Percentiles rank a stretch among this genome's conserved stretches.
Evolutionary conservation across 1,140 invertebrate genomes (phyloP).

Genomic region (Episyrphus balteatus): DNA sequence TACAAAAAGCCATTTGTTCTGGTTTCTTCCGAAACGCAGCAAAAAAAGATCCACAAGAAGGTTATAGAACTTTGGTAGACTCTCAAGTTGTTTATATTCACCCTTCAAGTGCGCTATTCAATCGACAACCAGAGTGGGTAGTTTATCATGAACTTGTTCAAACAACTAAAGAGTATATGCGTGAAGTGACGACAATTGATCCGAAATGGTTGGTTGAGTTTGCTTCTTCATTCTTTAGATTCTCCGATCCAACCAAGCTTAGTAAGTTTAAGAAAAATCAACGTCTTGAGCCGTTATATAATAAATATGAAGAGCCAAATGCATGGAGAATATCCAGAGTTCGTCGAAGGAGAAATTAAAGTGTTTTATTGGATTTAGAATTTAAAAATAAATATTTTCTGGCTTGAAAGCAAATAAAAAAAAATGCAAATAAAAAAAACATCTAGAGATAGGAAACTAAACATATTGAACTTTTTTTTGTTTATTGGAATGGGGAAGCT

Average conservation of each 20-base stretch:
- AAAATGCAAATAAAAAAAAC: too few relatives aligned
- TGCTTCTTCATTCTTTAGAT: conserved; percentile 97
- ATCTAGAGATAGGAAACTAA: too few relatives aligned
- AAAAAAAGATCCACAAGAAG: conserved; percentile 98
- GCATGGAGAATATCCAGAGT: conserved; percentile 97
- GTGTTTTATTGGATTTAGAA: neutral
- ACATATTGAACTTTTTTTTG: too few relatives aligned
- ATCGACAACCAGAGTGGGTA: conserved; percentile 97
- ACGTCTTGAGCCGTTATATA: conserved; percentile 92
- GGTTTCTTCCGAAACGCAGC: conserved; percentile 99
- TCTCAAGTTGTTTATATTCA: conserved; percentile 99
- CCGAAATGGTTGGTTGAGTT: conserved; percentile 99
- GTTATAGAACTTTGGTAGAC: conserved; percentile 94
- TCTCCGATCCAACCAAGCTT: conserved; percentile 97
- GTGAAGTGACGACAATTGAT: conserved; percentile 97
- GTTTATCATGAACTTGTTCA: conserved; percentile 98
- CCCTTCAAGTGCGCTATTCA: conserved; percentile 94
- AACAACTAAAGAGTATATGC: conserved; percentile 99
- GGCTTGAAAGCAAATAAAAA: too few relatives aligned
- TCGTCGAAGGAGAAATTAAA: conserved; percentile 75
- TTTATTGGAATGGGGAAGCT: too few relatives aligned
- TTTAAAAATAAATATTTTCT: too few relatives aligned
- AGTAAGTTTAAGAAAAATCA: conserved; percentile 99
- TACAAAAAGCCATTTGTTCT: conserved; percentile 97
- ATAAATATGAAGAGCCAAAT: conserved; percentile 99